Evolutionary conservation across 53 echinoderm and acorn worm species (phyloP), one percentile per base, ranked within the genome.

Genomic region (Holothuria scabra): DNA sequence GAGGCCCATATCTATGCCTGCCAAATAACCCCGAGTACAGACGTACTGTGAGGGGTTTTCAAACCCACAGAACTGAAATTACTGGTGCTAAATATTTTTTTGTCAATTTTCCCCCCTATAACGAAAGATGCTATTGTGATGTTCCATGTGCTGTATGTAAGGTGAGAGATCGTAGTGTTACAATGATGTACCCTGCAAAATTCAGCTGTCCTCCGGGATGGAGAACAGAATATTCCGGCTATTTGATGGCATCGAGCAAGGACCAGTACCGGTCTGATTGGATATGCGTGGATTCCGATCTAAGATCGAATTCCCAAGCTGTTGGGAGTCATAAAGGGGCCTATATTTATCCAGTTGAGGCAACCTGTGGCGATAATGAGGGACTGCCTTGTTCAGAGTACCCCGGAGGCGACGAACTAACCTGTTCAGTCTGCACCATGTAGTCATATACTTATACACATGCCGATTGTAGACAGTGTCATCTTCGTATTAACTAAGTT

Each of bases 381-480:
- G 83, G 83, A 14, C 25, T 82, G 24, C 65, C 83, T 11, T 82
- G 83, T 82, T 63, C 65, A 11, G n/a, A 21, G 29, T 62, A 82
- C 65, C 44, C 65, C 10, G 61, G 44, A 22, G 83, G 83, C 28
- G 24, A 82, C 14, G 83, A 82, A 35, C 41, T 82, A n/a, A 82
- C 83, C 18, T 82, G 83, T 82, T 38, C 83, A 34, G 83, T 82
- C 13, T 82, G 83, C 21, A 82, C 83, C 20, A 29, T 60, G 59
- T 81, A 31, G 60, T 4, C 35, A 4, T 6, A 35, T 6, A 6
- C 3, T 35, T 6, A 35, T 35, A 6, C 35, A 35, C 35, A 35
- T 35, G 6, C 35, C 3, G 6, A 35, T 35, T 3, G 35, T 4
- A 6, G 6, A 35, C 3, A 35, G 35, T 35, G 35, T 6, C 35